phyloP scores from a whole-genome alignment of 1,140 invertebrate species.

The Probaryconus sp. region DNA sequence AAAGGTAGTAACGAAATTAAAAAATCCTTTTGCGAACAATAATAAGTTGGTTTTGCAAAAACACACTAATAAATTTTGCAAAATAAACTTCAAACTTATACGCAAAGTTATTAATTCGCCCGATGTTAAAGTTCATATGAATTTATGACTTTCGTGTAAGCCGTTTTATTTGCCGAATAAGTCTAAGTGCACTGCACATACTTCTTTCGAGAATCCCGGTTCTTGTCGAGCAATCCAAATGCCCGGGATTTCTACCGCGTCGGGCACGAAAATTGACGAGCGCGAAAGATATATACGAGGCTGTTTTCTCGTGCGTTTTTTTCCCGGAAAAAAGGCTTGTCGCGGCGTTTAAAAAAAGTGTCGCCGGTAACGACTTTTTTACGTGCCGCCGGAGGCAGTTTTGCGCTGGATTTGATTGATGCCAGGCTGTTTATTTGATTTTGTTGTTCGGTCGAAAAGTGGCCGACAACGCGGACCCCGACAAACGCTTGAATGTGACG shows the following conservation, averaged over 20 bases:
- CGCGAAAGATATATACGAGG: not conserved
- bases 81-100: too few relatives aligned
- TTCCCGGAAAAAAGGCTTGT: conserved; percentile 4
- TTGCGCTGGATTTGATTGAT: conserved; percentile 49
- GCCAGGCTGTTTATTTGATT: conserved; percentile 45
- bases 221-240: not conserved
- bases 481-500: conserved; percentile 46
- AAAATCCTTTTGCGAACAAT: too few relatives aligned
- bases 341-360: conserved; percentile 36
- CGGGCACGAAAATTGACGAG: not conserved
- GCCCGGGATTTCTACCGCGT: not conserved
- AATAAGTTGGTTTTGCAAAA: too few relatives aligned
- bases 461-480: conserved; percentile 31
- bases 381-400: conserved; percentile 8
- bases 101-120: too few relatives aligned
- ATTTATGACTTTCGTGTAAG: too few relatives aligned
- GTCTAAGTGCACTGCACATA: too few relatives aligned
- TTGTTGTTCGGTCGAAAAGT: conserved; percentile 39
- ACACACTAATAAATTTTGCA: too few relatives aligned
- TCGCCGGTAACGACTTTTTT: conserved; percentile 49
- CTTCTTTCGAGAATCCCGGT: too few relatives aligned
- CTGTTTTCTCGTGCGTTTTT: conserved; percentile 6
- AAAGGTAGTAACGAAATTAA: too few relatives aligned
- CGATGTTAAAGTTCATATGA: too few relatives aligned
- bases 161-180: too few relatives aligned